A percentile compares a stretch with the other conserved stretches of the same genome.
Evolutionary conservation across 1,140 invertebrate species (phyloP).

Genomic region (Notospermus geniculatus): DNA sequence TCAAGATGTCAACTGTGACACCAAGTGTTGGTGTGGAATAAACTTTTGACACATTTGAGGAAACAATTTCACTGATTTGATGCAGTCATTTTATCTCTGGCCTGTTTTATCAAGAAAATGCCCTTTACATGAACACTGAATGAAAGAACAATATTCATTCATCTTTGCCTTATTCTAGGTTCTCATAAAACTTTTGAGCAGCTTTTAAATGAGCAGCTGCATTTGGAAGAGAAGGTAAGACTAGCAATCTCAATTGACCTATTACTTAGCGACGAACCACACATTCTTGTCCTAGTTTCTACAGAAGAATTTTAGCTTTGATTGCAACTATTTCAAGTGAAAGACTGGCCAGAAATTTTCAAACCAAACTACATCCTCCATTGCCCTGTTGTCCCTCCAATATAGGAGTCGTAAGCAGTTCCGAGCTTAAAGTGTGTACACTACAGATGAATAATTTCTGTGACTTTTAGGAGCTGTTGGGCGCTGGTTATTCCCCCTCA

Average conservation of each 20-base stretch:
- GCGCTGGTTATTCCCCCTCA: not conserved
- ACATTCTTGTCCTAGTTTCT: not conserved
- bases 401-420: no score
- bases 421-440: no score
- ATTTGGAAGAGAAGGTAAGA: constrained; percentile 38
- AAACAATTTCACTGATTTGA: not conserved
- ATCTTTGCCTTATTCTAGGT: not conserved
- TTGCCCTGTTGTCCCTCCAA: no score
- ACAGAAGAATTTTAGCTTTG: not conserved
- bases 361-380: no score
- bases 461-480: not conserved
- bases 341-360: not conserved
- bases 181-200: constrained; percentile 46
- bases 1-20: no score
- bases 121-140: not conserved
- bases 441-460: no score
- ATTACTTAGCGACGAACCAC: not conserved
- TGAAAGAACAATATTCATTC: not conserved
- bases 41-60: not conserved
- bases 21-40: constrained; percentile 3
- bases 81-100: not conserved
- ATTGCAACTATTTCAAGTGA: not conserved
- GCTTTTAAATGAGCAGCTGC: constrained; percentile 45
- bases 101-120: not conserved
- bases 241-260: no score